Evolutionary conservation across 2,113 vertebrate genomes (phyloP).

Genomic region (Ctenodactylus gundi): DNA sequence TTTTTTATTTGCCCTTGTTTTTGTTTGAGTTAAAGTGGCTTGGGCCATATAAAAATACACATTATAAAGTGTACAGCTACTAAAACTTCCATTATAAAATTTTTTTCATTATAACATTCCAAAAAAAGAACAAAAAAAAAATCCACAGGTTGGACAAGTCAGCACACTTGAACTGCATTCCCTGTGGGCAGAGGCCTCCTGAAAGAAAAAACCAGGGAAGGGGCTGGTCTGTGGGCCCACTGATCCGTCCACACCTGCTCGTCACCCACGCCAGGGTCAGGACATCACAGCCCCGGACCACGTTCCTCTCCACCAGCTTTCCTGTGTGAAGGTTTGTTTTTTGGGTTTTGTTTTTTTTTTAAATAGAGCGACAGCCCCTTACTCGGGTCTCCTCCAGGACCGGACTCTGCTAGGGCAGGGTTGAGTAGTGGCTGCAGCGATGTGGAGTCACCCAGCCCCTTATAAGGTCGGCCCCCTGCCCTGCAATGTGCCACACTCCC

Average conservation of each 20-base stretch:
- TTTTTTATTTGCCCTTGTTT: too few relatives aligned
- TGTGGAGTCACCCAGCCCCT: background rate
- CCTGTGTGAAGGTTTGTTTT: background rate
- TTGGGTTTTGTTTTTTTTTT: too few relatives aligned
- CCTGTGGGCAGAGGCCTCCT: too few relatives aligned
- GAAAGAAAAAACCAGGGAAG: background rate
- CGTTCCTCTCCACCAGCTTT: background rate
- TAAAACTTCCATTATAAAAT: too few relatives aligned
- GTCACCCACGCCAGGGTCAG: background rate
- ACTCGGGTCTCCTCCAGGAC: background rate
- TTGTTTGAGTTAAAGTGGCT: too few relatives aligned
- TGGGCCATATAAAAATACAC: too few relatives aligned
- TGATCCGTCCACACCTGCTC: background rate
- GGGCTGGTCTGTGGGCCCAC: fast-evolving
- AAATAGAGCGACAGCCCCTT: background rate
- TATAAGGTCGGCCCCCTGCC: background rate
- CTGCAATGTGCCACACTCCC: background rate
- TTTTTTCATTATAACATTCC: too few relatives aligned
- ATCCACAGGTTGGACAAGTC: too few relatives aligned
- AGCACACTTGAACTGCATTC: background rate
- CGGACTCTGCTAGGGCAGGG: background rate
- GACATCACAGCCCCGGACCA: background rate
- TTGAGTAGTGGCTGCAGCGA: background rate
- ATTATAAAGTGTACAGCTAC: too few relatives aligned
- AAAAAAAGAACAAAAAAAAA: too few relatives aligned